These are phyloP conservation scores for Neostethus bicornis DNA, from an alignment of 2,797 vertebrate species.

Conservation along the genomic window DNA sequence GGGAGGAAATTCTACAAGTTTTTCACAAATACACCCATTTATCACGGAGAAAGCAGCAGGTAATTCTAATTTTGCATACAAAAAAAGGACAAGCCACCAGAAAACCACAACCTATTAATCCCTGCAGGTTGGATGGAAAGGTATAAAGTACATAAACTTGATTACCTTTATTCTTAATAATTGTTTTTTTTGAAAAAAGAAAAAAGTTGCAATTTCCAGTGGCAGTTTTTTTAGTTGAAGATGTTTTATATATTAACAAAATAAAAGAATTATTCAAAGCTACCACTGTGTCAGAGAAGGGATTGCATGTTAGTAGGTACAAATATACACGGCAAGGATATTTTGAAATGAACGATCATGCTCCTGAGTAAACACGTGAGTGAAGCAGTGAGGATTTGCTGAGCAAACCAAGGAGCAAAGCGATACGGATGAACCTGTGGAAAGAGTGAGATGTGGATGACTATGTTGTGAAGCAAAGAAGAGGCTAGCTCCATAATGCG, in stretches of 20 bases:
- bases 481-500: conserved; percentile 94
- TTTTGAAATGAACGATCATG: conserved; percentile 60
- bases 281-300: conserved; percentile 21
- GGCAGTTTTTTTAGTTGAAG: conserved; percentile 62
- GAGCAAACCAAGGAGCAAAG: conserved; percentile 19
- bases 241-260: conserved; percentile 34
- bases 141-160: conserved; percentile 50
- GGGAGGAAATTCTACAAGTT: conserved; percentile 24
- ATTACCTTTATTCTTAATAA: conserved; percentile 52
- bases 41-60: conserved; percentile 52
- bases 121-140: conserved; percentile 49
- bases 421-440: conserved; percentile 17
- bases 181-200: conserved; percentile 48
- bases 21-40: conserved; percentile 49
- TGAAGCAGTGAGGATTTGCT: conserved; percentile 36
- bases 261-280: conserved; percentile 25
- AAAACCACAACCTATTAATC: conserved; percentile 52
- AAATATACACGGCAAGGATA: conserved; percentile 58
- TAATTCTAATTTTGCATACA: conserved; percentile 51
- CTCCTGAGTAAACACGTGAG: conserved; percentile 72
- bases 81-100: conserved; percentile 37
- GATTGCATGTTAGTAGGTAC: conserved; percentile 32
- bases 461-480: conserved; percentile 22
- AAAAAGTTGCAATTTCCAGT: conserved; percentile 35
- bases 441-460: conserved; percentile 32